Evolutionary conservation across 2,113 vertebrate species (phyloP).

Genomic region (Rhea americana): DNA sequence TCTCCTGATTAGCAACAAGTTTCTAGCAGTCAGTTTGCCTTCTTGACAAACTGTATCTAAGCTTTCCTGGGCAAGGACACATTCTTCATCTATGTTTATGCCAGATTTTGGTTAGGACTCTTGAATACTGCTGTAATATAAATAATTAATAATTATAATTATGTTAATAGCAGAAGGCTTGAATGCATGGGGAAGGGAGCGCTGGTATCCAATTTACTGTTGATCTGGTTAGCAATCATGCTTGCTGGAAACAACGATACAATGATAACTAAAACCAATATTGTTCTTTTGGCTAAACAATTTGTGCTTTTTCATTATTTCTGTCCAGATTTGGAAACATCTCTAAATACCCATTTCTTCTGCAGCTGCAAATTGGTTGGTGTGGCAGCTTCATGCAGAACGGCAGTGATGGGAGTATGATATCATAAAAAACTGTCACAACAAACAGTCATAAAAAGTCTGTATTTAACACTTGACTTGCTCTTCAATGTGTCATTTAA

Average conservation of each 20-base stretch:
- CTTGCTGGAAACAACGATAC: background rate
- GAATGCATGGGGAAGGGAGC: background rate
- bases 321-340: background rate
- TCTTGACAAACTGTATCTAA: background rate
- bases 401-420: background rate
- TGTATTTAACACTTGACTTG: background rate
- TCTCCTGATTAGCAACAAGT: background rate
- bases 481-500: background rate
- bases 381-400: background rate
- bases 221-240: background rate
- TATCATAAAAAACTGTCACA: background rate
- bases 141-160: conserved; percentile 5
- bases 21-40: background rate
- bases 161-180: background rate
- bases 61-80: background rate
- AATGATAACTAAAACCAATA: background rate
- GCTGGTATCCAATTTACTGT: background rate
- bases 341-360: background rate
- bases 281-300: background rate
- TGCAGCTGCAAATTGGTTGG: background rate
- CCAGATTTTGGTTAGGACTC: background rate
- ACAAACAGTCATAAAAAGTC: background rate
- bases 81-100: background rate
- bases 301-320: background rate
- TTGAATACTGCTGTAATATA: background rate